These are phyloP conservation scores for Horisme vitalbata DNA, from an alignment of 2,888 invertebrate genomes.

Conservation along the genomic window DNA sequence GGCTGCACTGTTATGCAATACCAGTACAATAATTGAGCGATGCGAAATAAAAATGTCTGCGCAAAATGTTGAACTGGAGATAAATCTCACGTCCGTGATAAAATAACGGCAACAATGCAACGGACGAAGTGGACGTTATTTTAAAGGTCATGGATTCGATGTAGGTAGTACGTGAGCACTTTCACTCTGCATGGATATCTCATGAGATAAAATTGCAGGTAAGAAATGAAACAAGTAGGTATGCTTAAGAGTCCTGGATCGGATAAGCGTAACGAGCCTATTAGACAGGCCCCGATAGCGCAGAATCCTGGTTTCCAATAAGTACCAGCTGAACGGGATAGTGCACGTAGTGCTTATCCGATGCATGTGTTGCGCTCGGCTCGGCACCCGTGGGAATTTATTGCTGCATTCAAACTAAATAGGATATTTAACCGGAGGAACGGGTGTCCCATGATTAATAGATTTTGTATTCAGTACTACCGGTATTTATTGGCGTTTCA, in stretches of 20 bases:
- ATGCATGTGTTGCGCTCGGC: constrained; percentile 8
- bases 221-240: background rate
- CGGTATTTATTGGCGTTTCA: no score
- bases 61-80: constrained; percentile 2
- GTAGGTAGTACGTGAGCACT: background rate
- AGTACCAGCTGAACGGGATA: constrained; percentile 11
- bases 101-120: background rate
- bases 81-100: constrained; percentile 7
- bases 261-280: constrained; percentile 23
- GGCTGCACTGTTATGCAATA: constrained; percentile 5
- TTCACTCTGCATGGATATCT: background rate
- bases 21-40: background rate
- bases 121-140: background rate
- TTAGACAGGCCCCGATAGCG: constrained; percentile 17
- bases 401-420: background rate
- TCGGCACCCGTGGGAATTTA: constrained; percentile 8
- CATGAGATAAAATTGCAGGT: background rate
- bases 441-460: no score
- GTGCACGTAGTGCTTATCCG: constrained; percentile 20
- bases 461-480: no score
- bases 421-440: background rate
- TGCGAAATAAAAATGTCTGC: constrained; percentile 9
- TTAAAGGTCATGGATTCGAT: constrained; percentile 6
- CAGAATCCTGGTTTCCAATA: constrained; percentile 16
- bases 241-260: background rate